Percentiles rank a stretch among this genome's conserved stretches.
phyloP scores from a whole-genome alignment of 37 sponge, comb jelly and placozoan genomes.

The Ianthella basta region DNA sequence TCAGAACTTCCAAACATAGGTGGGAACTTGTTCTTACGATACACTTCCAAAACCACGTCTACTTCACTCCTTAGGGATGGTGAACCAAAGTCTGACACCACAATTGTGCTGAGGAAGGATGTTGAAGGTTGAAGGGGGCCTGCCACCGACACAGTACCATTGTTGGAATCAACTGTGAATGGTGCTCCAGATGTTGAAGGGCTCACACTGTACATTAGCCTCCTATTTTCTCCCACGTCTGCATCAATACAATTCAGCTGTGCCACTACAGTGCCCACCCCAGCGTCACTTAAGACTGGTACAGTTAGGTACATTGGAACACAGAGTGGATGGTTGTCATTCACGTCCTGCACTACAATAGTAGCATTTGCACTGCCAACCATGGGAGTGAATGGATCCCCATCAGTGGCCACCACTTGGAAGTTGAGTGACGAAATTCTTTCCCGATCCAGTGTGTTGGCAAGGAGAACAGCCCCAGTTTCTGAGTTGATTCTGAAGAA shows the following conservation, averaged over 20 bases:
- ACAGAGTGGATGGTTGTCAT: constrained; percentile 55
- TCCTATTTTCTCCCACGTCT: background rate
- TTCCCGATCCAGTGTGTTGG: constrained; percentile 49
- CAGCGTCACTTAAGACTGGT: background rate
- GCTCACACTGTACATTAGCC: constrained; percentile 4
- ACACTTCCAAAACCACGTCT: constrained; percentile 42
- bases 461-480: constrained; percentile 45
- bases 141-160: background rate
- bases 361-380: constrained; percentile 23
- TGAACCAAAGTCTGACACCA: constrained; percentile 36
- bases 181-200: background rate
- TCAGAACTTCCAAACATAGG: constrained; percentile 34
- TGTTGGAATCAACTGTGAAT: background rate
- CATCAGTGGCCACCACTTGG: constrained; percentile 59
- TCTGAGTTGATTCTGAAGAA: constrained; percentile 40
- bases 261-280: background rate
- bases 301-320: constrained; percentile 10
- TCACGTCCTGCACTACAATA: constrained; percentile 55
- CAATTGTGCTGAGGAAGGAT: constrained; percentile 43
- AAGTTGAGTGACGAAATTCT: background rate
- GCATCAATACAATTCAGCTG: background rate
- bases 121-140: constrained; percentile 37
- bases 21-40: background rate
- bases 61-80: constrained; percentile 12
- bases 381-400: constrained; percentile 50